Evolutionary conservation across 2,888 invertebrate genomes (phyloP), one percentile per base, ranked within the genome.

Genomic region (Agrotis puta): DNA sequence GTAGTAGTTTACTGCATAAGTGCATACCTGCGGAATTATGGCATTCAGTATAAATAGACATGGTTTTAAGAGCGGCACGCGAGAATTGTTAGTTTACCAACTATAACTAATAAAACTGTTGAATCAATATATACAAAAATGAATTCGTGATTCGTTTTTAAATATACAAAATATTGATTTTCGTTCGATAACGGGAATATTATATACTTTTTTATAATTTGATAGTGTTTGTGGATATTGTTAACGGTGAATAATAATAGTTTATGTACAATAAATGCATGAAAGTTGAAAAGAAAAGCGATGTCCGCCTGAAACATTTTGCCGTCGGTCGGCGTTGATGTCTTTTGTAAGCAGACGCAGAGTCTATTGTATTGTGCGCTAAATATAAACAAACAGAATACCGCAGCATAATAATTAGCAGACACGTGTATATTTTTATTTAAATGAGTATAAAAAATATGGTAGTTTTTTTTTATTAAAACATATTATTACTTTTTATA

Each of bases 301-400:
- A 56, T 33, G 16, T 51, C 33, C 20, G 3, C 18, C 11, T 48
- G 47, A 61, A 73, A 53, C 47, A 27, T 56, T 70, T 73, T 80
- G 70, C 90, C 91, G 91, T 76, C 91, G 91, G 90, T 71, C 78
- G 84, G 87, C 94, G 94, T 94, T 94, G 93, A 94, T 89, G 92
- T 94, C 94, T 94, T 94, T 94, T 92, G 84, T 88, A 91, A 86
- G 90, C 77, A 83, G 65, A 47, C 56, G 45, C n/a, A 58, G 27
- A 51, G 56, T 20, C 48, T 57, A 63, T 65, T 69, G 43, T 53
- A 24, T 43, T 47, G n/a, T 9, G 22, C 53, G 22, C 14, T 14
- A 48, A 56, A 53, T 48, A 64, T 39, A 51, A 64, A 78, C 45
- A 64, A 39, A 58, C 33, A 33, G 16, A 64, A 27, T 33, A 39